These are phyloP conservation scores for Craterocephalus amniculus DNA, from an alignment of 2,797 vertebrate genomes.

Conservation along the genomic window DNA sequence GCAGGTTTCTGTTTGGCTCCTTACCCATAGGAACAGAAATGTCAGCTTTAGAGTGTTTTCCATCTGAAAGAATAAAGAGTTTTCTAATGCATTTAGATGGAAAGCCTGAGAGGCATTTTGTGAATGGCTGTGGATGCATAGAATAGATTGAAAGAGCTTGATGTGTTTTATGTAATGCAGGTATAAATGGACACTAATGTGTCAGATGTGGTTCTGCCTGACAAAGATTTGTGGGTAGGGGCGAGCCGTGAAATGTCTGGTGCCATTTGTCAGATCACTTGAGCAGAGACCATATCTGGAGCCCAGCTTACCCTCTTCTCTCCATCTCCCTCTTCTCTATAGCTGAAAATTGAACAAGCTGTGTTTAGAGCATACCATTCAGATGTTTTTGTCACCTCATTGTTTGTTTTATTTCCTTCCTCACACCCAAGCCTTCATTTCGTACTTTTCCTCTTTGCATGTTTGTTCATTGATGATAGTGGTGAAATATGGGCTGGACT, in stretches of 20 bases:
- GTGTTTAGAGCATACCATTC: constrained; percentile 47
- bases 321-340: constrained; percentile 21
- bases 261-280: constrained; percentile 26
- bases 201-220: constrained; percentile 14
- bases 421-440: not conserved
- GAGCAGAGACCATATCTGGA: constrained; percentile 38
- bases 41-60: not conserved
- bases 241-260: constrained; percentile 10
- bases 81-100: not conserved
- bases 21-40: not conserved
- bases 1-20: constrained; percentile 1
- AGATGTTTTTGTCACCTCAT: constrained; percentile 11
- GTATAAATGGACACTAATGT: constrained; percentile 16
- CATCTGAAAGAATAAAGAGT: not conserved
- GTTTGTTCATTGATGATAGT: constrained; percentile 29
- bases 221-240: constrained; percentile 11
- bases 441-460: constrained; percentile 4
- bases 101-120: not conserved
- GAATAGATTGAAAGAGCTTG: constrained; percentile 4
- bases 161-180: not conserved
- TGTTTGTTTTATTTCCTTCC: not conserved
- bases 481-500: constrained; percentile 30
- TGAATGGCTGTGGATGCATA: not conserved
- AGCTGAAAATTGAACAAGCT: constrained; percentile 43
- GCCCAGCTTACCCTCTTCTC: constrained; percentile 27